phyloP scores from a whole-genome alignment of 2,888 invertebrate genomes.

The Cosmopolites sordidus region DNA sequence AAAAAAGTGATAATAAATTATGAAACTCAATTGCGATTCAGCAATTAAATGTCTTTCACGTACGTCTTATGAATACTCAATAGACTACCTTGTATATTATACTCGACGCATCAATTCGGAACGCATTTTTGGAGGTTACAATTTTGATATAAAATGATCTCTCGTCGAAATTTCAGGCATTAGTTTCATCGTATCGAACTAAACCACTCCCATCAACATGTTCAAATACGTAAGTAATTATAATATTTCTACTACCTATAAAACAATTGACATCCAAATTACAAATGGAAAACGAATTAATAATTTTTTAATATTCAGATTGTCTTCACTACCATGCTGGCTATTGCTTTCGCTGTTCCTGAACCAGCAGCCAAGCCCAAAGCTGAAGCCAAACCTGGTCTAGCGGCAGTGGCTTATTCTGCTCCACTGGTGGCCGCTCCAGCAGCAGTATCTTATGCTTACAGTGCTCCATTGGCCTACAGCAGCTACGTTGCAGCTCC shows the following conservation, averaged over 20 bases:
- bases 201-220: slow-evolving; percentile 2
- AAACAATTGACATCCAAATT: not conserved
- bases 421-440: slow-evolving; percentile 15
- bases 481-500: slow-evolving; percentile 7
- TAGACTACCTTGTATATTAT: too few species aligned
- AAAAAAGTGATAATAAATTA: too few species aligned
- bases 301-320: slow-evolving; percentile 8
- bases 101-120: too few species aligned
- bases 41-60: too few species aligned
- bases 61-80: too few species aligned
- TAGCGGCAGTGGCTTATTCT: slow-evolving; percentile 10
- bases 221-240: slow-evolving; percentile 16
- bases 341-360: slow-evolving; percentile 14
- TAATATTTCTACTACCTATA: not conserved
- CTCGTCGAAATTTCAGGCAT: too few species aligned
- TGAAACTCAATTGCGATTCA: too few species aligned
- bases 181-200: not conserved
- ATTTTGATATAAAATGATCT: too few species aligned
- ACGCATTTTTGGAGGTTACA: too few species aligned
- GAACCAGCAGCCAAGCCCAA: slow-evolving; percentile 14
- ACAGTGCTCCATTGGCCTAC: slow-evolving; percentile 15
- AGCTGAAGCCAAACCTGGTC: slow-evolving; percentile 9
- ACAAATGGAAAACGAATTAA: too few species aligned
- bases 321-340: slow-evolving; percentile 16
- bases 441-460: slow-evolving; percentile 8